A percentile compares a stretch with the other conserved stretches of the same genome.
Conservation (phyloP, 1,140 invertebrate genomes). For the Brachionus asplanchnoidis region DNA sequence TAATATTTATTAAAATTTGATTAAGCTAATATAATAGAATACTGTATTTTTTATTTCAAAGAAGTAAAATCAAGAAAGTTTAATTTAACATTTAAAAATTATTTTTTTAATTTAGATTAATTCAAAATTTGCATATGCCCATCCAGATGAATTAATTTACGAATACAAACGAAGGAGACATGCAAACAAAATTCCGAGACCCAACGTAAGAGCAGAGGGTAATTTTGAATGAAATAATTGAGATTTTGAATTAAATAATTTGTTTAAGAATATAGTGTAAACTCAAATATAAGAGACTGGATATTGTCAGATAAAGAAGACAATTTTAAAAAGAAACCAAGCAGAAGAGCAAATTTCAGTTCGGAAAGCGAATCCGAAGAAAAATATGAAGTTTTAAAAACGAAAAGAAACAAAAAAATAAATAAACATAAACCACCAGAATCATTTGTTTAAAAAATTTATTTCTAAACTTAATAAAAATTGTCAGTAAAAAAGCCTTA, state of each 20-base stretch:
- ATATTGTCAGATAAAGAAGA: not conserved
- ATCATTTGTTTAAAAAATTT: not conserved
- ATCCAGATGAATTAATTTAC: no score
- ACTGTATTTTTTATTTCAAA: no score
- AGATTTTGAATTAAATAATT: not conserved
- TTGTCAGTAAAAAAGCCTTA: not conserved
- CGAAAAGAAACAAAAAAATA: not conserved
- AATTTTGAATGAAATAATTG: not conserved
- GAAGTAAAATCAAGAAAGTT: no score
- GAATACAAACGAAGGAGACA: no score
- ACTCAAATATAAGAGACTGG: not conserved
- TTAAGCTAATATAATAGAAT: no score
- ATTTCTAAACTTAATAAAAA: not conserved
- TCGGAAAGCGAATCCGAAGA: not conserved
- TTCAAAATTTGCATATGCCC: no score
- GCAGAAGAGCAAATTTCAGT: not conserved
- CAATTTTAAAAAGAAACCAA: not conserved
- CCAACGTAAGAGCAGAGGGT: not conserved
- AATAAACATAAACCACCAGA: not conserved
- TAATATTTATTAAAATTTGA: no score
- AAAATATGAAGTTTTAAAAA: not conserved
- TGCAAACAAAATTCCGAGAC: no score
- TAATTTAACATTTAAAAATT: no score
- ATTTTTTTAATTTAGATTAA: no score
- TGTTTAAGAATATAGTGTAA: not conserved